These are phyloP conservation scores for Telmatochromis brichardi DNA, from an alignment of 2,113 vertebrate species.

Conservation along the genomic window DNA sequence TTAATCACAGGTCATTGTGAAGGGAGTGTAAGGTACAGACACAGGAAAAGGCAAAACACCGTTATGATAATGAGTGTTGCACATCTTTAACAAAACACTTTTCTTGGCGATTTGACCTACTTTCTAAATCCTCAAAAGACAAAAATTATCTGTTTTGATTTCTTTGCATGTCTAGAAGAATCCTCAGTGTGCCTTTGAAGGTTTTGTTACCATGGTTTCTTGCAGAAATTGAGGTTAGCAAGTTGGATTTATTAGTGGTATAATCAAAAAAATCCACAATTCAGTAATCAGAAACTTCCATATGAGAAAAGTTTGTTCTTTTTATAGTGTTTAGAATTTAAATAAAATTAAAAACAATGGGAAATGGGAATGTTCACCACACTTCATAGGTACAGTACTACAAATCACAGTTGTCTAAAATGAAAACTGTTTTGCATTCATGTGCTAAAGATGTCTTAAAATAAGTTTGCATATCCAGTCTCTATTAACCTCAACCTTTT, in stretches of 20 bases:
- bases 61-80: slow-evolving; percentile 9
- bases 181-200: not conserved
- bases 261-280: not conserved
- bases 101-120: not conserved
- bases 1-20: slow-evolving; percentile 34
- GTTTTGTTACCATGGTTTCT: not conserved
- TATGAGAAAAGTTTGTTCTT: not conserved
- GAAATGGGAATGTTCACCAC: not conserved
- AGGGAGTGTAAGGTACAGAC: not conserved
- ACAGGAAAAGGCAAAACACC: not conserved
- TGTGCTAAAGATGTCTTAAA: not conserved
- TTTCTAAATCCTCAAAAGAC: slow-evolving; percentile 8
- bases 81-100: slow-evolving; percentile 13
- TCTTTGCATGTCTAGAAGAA: not conserved
- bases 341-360: not conserved
- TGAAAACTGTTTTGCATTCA: not conserved
- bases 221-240: not conserved
- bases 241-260: not conserved
- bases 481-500: not conserved
- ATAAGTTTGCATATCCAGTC: not conserved
- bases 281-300: not conserved
- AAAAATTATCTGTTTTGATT: not conserved
- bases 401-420: not conserved
- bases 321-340: not conserved
- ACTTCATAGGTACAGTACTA: not conserved